phyloP scores from a whole-genome alignment of 2,888 invertebrate species.

The Platycnemis pennipes region DNA sequence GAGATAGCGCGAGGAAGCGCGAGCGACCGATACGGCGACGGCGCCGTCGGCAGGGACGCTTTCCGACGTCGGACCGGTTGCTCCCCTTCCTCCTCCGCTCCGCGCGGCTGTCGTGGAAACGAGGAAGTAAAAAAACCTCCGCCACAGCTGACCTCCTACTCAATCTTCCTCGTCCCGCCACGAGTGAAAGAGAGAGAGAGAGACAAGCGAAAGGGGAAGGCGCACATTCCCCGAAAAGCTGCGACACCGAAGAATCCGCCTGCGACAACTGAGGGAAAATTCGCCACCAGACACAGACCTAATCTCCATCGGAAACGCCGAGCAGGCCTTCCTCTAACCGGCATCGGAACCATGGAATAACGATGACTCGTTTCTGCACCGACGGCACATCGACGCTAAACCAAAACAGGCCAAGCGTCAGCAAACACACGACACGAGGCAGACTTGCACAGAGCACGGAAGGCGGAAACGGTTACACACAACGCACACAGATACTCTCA shows the following conservation, averaged over 20 bases:
- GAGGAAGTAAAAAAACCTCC: background rate
- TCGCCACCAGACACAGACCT: constrained; percentile 4
- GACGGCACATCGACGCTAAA: background rate
- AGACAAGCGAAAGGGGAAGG: background rate
- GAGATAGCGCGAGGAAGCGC: background rate
- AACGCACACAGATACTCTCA: background rate
- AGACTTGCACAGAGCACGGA: constrained; percentile 29
- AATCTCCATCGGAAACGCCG: background rate
- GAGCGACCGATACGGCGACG: background rate
- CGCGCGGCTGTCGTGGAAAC: background rate
- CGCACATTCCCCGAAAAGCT: background rate
- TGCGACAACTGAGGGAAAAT: background rate
- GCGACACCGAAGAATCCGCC: background rate
- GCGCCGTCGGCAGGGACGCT: background rate
- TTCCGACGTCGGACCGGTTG: background rate
- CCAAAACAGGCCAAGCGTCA: background rate
- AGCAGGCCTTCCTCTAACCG: too few species aligned
- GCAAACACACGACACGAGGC: background rate
- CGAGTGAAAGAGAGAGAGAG: background rate
- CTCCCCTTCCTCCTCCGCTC: background rate
- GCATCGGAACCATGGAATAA: too few species aligned
- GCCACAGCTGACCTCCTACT: constrained; percentile 28
- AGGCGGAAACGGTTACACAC: background rate
- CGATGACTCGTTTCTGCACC: background rate
- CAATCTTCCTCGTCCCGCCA: background rate